A percentile compares a stretch with the other conserved stretches of the same genome.
Evolutionary conservation across 2,888 invertebrate species (phyloP).

Genomic region (Ditula angustiorana): DNA sequence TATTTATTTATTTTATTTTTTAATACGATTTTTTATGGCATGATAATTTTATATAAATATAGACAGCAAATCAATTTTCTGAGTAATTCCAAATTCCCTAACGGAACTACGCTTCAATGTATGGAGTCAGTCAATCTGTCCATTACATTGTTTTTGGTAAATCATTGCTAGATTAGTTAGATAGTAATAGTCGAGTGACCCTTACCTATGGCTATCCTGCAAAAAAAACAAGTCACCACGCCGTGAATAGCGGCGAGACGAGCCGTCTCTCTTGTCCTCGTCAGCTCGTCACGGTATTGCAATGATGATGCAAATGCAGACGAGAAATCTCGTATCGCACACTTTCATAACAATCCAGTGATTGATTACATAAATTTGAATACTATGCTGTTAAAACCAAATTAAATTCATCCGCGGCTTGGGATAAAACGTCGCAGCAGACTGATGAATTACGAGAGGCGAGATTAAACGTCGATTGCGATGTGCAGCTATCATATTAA

Average conservation of each 20-base stretch:
- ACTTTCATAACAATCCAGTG: constrained; percentile 83
- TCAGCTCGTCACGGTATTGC: constrained; percentile 70
- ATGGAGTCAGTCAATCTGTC: no score
- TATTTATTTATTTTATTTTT: no score
- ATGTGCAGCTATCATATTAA: constrained; percentile 45
- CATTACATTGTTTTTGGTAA: no score
- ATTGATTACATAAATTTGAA: constrained; percentile 84
- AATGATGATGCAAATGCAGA: constrained; percentile 78
- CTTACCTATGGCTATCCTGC: neutral
- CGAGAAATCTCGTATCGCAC: constrained; percentile 80
- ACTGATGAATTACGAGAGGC: constrained; percentile 80
- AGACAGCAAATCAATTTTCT: no score
- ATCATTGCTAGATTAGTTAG: no score
- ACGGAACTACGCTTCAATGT: no score
- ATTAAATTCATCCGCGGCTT: constrained; percentile 81
- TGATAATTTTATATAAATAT: no score
- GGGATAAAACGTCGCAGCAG: constrained; percentile 74
- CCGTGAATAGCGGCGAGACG: constrained; percentile 27
- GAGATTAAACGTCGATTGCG: constrained; percentile 76
- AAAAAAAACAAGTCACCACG: neutral
- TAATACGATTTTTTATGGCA: no score
- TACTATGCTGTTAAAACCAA: constrained; percentile 79
- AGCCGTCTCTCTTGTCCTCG: constrained; percentile 55
- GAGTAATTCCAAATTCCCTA: no score
- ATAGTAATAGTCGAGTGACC: neutral